Evolutionary conservation across 2,888 invertebrate species (phyloP).

Genomic region (Heteromyza rotundicornis): DNA sequence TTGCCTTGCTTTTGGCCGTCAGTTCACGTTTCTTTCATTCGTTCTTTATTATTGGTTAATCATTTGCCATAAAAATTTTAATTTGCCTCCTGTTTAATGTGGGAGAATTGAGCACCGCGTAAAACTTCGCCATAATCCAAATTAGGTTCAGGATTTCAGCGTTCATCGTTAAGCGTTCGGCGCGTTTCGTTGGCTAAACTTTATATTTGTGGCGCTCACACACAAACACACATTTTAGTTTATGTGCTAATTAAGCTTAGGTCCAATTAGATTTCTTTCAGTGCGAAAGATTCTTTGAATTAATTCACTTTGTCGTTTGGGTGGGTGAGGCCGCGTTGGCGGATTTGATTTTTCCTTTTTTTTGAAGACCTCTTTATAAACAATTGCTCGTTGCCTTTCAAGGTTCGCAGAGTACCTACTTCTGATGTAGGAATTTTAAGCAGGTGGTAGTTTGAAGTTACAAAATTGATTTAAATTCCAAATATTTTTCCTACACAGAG

Average conservation of each 20-base stretch:
- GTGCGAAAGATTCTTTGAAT: neutral
- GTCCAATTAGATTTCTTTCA: neutral
- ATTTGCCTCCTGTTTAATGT: slow-evolving; percentile 47
- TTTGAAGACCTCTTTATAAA: too few species aligned
- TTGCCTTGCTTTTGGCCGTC: neutral
- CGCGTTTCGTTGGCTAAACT: neutral
- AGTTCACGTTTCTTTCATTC: neutral
- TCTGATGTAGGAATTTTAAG: too few species aligned
- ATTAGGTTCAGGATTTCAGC: neutral
- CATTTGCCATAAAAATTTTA: slow-evolving; percentile 53
- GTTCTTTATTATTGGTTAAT: slow-evolving; percentile 49
- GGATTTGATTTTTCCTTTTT: too few species aligned
- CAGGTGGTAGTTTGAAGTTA: too few species aligned
- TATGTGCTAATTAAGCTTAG: neutral
- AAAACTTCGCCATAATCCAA: neutral
- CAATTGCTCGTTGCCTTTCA: too few species aligned
- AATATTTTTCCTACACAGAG: too few species aligned
- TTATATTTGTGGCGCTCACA: too few species aligned
- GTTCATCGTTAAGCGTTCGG: too few species aligned
- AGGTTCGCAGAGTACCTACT: too few species aligned
- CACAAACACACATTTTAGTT: too few species aligned
- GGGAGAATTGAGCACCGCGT: neutral
- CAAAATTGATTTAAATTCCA: too few species aligned
- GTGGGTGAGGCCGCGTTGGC: slow-evolving; percentile 1
- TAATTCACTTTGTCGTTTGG: neutral